phyloP scores from a whole-genome alignment of 2,888 invertebrate genomes.

The Choristoneura rosaceana region DNA sequence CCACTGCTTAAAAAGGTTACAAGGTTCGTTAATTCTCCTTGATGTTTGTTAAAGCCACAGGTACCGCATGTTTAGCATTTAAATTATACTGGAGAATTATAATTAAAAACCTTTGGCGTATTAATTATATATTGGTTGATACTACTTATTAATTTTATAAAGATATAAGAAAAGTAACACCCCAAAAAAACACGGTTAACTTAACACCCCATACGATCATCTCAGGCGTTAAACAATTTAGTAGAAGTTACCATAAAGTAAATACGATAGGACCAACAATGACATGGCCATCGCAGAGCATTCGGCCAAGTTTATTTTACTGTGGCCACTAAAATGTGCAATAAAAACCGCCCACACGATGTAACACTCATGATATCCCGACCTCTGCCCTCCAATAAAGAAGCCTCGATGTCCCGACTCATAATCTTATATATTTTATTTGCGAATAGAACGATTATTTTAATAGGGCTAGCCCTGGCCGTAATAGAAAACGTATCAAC shows the following conservation, averaged over 20 bases:
- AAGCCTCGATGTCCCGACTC: conserved; percentile 49
- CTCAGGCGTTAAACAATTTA: conserved; percentile 69
- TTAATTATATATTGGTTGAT: too few relatives aligned
- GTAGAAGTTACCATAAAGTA: conserved; percentile 70
- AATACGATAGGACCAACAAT: conserved; percentile 67
- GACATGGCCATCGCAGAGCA: conserved; percentile 70
- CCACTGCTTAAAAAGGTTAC: conserved; percentile 24
- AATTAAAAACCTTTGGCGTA: not conserved
- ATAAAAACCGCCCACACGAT: conserved; percentile 81
- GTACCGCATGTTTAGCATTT: not conserved
- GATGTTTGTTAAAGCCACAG: not conserved
- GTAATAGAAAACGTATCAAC: conserved; percentile 25
- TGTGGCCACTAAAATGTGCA: conserved; percentile 75
- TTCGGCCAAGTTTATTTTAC: conserved; percentile 76
- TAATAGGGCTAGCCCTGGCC: conserved; percentile 34
- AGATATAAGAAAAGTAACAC: too few relatives aligned
- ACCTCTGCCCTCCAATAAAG: conserved; percentile 76
- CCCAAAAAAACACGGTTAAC: not conserved
- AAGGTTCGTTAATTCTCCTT: conserved; percentile 24
- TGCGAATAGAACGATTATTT: conserved; percentile 46
- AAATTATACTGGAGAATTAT: not conserved
- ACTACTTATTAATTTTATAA: too few relatives aligned
- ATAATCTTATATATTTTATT: conserved; percentile 53
- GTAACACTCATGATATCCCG: conserved; percentile 74
- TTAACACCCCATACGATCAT: conserved; percentile 55